phyloP scores from a whole-genome alignment of 2,113 vertebrate species.

The Neogale vison region DNA sequence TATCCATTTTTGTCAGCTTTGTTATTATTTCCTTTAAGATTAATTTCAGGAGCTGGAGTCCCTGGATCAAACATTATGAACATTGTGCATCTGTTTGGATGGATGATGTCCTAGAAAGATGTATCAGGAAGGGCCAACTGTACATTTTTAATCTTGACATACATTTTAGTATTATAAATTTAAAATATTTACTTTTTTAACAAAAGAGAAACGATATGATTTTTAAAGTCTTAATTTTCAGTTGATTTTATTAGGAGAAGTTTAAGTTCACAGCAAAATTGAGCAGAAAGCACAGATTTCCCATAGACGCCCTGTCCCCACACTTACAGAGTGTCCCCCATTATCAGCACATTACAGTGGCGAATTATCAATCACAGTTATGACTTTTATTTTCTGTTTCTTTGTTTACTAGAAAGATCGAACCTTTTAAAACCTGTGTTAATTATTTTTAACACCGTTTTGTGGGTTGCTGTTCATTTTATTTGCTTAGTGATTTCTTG shows the following conservation, averaged over 20 bases:
- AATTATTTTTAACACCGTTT: background rate
- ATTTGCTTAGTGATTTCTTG: slow-evolving; percentile 7
- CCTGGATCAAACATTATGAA: background rate
- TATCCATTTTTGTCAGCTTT: background rate
- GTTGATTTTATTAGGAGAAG: background rate
- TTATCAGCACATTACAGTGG: fast-evolving
- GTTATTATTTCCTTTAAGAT: background rate
- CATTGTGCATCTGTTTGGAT: background rate
- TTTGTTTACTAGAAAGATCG: slow-evolving; percentile 8
- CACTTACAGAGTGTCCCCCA: background rate
- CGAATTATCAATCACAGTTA: no score
- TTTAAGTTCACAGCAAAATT: background rate
- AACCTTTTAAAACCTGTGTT: background rate
- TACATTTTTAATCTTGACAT: background rate
- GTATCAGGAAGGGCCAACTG: background rate
- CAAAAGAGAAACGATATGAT: slow-evolving; percentile 1
- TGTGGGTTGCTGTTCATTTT: background rate
- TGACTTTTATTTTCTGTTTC: background rate
- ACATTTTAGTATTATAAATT: background rate
- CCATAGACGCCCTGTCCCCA: fast-evolving
- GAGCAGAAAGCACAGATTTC: background rate
- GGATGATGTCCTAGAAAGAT: background rate
- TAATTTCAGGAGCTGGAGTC: slow-evolving; percentile 23
- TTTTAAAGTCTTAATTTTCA: background rate
- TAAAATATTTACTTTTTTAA: slow-evolving; percentile 1